Evolutionary conservation across 1,140 invertebrate species (phyloP), one percentile per base, ranked within the genome.

Genomic region (Bombus huntii): DNA sequence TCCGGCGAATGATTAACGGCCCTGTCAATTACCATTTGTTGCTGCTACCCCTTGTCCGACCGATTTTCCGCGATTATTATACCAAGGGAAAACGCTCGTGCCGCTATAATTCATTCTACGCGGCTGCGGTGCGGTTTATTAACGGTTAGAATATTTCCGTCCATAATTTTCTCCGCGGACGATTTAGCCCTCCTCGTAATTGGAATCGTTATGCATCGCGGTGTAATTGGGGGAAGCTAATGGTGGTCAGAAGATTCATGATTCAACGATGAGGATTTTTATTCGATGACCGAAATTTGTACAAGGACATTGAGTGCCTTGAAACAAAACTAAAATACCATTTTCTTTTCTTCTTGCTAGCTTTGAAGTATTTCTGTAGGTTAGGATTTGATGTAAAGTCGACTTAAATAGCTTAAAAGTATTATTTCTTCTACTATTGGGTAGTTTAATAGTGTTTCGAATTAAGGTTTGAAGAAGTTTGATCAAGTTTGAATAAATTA

Each of bases 1-100:
- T 87, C n/a, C 86, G 84, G 70, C 81, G 85, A 92, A 93, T 93
- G 89, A 93, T 93, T 93, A 93, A 93, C 91, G 80, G 88, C 81
- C 77, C 83, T 88, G 90, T 93, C 90, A 89, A 92, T 92, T 92
- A 92, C 83, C 81, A 83, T 87, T 90, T 83, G 90, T 89, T 86
- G 89, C 77, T 10, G 34, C 44, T 79, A 25, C 82, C 74, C 73
- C 73, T 80, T 86, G 85, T 88, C 74, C 88, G 83, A 90, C 88
- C 89, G 88, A 91, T 90, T 92, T 92, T 90, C 84, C 76, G 68
- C 84, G 89, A 91, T 91, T 91, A 92, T 91, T 86, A 87, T 72
- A 77, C 70, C 44, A 65, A 34, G 74, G 75, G 83, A 83, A 79
- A 83, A 68, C 77, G 70, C 68, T n/a, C 59, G 57, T 28, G 47